phyloP scores from a whole-genome alignment of 2,113 vertebrate species.

The Pseudorhombus dupliciocellatus region DNA sequence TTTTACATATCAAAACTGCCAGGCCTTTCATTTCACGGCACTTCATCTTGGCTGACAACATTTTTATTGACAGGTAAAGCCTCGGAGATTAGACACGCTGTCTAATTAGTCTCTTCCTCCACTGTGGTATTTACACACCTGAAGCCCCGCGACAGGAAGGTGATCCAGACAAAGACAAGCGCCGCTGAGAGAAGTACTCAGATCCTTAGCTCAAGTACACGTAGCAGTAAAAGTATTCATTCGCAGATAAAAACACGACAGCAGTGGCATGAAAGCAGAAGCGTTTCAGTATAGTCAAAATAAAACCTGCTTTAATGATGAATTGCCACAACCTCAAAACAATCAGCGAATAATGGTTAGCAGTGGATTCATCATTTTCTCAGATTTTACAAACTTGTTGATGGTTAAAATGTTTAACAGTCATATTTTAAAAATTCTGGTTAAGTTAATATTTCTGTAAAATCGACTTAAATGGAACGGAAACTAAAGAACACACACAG shows the following conservation, averaged over 20 bases:
- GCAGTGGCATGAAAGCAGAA: background rate
- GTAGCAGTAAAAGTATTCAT: slow-evolving; percentile 3
- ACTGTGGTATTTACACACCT: slow-evolving; percentile 45
- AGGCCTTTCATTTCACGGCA: slow-evolving; percentile 58
- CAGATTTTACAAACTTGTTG: no score
- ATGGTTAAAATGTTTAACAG: background rate
- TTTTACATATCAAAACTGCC: slow-evolving; percentile 74
- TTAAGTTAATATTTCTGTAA: no score
- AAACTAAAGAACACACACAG: no score
- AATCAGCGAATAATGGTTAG: background rate
- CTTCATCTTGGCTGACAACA: slow-evolving; percentile 64
- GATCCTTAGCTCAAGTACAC: slow-evolving; percentile 1
- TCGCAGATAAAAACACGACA: background rate
- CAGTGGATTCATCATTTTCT: background rate
- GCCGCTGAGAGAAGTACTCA: background rate
- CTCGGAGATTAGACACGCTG: slow-evolving; percentile 59
- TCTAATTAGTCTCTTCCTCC: slow-evolving; percentile 73
- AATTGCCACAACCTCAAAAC: background rate
- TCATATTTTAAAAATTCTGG: background rate
- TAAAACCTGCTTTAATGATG: background rate
- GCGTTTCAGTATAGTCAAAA: background rate
- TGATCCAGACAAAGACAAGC: slow-evolving; percentile 40
- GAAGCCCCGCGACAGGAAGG: slow-evolving; percentile 39
- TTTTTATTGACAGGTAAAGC: slow-evolving; percentile 75
- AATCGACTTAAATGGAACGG: no score